Base-by-base conservation (phyloP, 2,797 vertebrate species). In the Cyprinella venusta region DNA sequence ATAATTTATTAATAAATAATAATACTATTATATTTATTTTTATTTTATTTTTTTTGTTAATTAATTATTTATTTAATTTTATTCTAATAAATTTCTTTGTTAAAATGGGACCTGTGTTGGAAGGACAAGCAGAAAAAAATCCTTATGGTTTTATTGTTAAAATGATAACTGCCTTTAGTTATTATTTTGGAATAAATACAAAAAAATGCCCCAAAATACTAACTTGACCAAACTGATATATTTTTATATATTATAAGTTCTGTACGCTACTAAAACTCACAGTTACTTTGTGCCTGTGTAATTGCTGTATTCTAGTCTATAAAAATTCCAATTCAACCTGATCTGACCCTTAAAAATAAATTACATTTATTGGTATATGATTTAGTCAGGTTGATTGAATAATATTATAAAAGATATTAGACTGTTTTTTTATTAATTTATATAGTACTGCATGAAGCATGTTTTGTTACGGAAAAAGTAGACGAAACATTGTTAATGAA, bases 331-430 rank as follows among this genome's bases (percentile, higher is more conserved):
- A 26, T 16, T 71, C 15, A 21, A 33, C 30, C 18, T 36, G 26
- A 54, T 74, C 71, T 74, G 50, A 74, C 71, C 50, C 6, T 54
- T 36, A 54, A 36, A 75, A 59, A 75, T 75, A 75, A 59, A 75
- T 75, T 0, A 7, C 16, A 52, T 72, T 52, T 5, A 33, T 10
- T 13, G 9, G 26, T 50, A 33, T 50, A 4, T 71, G 8, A 19
- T 12, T 24, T 72, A 30, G 4, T 24, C 15, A 33, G 7, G 26
- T 65, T 36, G 63, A 65, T 36, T 36, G 4, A 65, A 61, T 15
- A 26, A 26, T 30, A 65, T 65, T 18, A 4, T 19, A 36, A 19
- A 36, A 36, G 36, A 65, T 33, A 36, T 65, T 18, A 16, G 63
- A 64, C 30, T 15, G 7, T 59, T 33, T 65, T 65, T 18, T 65